Percentiles rank a stretch among this genome's conserved stretches.
Evolutionary conservation across 1,140 invertebrate species (phyloP).

Genomic region (Penaeus chinensis): DNA sequence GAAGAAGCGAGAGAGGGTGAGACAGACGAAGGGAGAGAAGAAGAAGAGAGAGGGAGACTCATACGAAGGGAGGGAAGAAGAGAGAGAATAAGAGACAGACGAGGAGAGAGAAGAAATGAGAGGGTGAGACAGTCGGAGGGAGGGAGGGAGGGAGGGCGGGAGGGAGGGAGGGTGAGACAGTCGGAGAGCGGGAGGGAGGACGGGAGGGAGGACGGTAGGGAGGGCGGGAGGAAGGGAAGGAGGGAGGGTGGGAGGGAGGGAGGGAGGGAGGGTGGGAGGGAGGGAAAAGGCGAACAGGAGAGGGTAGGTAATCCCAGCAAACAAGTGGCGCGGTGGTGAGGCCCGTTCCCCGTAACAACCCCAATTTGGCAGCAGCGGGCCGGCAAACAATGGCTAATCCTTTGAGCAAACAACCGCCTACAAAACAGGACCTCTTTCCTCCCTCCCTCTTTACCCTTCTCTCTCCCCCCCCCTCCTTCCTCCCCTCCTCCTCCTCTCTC

Average conservation of each 20-base stretch:
- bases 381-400: no score
- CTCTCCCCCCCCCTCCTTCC: no score
- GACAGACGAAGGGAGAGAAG: neutral
- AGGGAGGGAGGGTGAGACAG: neutral
- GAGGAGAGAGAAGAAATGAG: neutral
- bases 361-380: no score
- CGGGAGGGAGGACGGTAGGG: neutral
- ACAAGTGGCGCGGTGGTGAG: neutral
- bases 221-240: neutral
- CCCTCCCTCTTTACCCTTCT: no score
- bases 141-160: neutral
- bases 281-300: no score
- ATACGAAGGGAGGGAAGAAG: conserved; percentile 19
- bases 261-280: no score
- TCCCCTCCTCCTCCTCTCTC: neutral
- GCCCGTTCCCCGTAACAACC: no score
- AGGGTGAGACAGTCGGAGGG: neutral
- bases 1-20: neutral
- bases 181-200: neutral
- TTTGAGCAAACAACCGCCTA: no score
- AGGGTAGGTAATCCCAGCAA: no score
- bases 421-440: no score
- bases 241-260: no score
- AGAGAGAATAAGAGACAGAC: neutral
- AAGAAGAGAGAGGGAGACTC: conserved; percentile 23